Evolutionary conservation across 2,888 invertebrate species (phyloP).

Genomic region (Temnothorax ravouxi): DNA sequence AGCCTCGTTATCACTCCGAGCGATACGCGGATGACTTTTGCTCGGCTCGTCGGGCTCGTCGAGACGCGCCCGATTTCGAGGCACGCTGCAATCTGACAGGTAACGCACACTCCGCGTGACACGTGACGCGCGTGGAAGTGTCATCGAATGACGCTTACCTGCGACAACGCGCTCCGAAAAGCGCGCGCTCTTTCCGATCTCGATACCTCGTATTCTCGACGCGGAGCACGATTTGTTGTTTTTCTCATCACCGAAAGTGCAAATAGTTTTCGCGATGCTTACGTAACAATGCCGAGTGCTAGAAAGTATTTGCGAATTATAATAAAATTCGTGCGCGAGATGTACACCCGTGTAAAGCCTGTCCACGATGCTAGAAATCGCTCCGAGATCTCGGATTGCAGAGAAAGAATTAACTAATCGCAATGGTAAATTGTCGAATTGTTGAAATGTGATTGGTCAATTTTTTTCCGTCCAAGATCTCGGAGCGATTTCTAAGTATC

Average conservation of each 20-base stretch:
- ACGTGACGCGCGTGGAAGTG: conserved; percentile 62
- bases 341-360: neutral
- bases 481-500: no score
- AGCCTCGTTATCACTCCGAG: conserved; percentile 56
- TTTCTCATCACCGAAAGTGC: neutral
- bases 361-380: no score
- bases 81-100: conserved; percentile 71
- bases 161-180: conserved; percentile 41
- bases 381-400: no score
- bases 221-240: neutral
- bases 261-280: neutral
- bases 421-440: no score
- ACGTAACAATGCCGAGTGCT: neutral
- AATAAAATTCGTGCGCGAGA: neutral
- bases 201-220: neutral
- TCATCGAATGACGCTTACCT: conserved; percentile 35
- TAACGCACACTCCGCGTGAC: conserved; percentile 60
- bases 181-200: conserved; percentile 25
- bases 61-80: conserved; percentile 68
- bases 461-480: no score
- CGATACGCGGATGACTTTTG: conserved; percentile 62
- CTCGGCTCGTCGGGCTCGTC: conserved; percentile 56
- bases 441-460: no score
- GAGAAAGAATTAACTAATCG: no score
- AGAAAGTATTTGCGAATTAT: neutral